Conservation (phyloP, 2,888 invertebrate genomes). For the Dendrolimus pini region DNA sequence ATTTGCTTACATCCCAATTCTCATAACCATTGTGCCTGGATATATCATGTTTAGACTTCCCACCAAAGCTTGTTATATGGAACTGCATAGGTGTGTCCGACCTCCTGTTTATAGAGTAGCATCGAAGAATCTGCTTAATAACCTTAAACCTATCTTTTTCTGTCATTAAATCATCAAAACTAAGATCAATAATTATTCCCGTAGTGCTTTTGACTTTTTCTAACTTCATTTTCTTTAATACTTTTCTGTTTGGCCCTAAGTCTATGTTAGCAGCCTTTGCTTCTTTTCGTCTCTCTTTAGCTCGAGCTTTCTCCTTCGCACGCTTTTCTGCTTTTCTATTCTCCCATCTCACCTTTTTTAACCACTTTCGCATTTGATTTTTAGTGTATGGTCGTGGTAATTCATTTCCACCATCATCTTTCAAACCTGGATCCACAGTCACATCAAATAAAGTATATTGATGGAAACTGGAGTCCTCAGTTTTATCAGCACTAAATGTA, state of each 20-base stretch:
- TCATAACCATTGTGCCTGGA: constrained; percentile 90
- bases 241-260: constrained; percentile 87
- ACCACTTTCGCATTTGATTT: constrained; percentile 80
- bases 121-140: constrained; percentile 91
- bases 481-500: constrained; percentile 6
- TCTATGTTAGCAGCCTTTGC: constrained; percentile 84
- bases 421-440: constrained; percentile 59
- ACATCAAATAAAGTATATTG: constrained; percentile 59
- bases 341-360: constrained; percentile 85
- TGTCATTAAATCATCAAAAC: constrained; percentile 94
- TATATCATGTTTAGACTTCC: constrained; percentile 84
- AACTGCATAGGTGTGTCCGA: constrained; percentile 87
- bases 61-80: constrained; percentile 87
- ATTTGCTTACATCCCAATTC: constrained; percentile 90
- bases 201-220: constrained; percentile 81
- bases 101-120: constrained; percentile 93
- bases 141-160: constrained; percentile 92
- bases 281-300: constrained; percentile 81
- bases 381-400: constrained; percentile 73
- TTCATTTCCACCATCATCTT: constrained; percentile 60
- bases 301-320: constrained; percentile 82
- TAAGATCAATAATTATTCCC: constrained; percentile 90
- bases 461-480: constrained; percentile 26
- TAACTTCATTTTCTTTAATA: constrained; percentile 84
- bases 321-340: constrained; percentile 82